Percentiles rank a stretch among this genome's conserved stretches.
phyloP scores from a whole-genome alignment of 2,113 vertebrate species.

The Chelonoidis abingdonii region DNA sequence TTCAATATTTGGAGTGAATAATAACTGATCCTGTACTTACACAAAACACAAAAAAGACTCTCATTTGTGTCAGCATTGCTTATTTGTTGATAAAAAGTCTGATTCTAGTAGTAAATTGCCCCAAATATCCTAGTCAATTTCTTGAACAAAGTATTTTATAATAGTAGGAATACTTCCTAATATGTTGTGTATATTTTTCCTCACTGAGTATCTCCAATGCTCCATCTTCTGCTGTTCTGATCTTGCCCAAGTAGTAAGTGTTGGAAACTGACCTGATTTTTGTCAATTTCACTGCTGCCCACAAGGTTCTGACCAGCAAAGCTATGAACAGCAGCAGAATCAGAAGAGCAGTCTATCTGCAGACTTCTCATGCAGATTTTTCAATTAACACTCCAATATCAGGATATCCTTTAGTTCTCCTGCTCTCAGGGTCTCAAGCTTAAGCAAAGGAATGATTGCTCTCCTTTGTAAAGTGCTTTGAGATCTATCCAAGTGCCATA shows the following conservation, averaged over 20 bases:
- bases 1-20: conserved; percentile 20
- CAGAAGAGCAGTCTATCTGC: neutral
- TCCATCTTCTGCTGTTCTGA: neutral
- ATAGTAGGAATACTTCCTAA: neutral
- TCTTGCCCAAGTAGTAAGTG: neutral
- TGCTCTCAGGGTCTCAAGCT: neutral
- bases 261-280: neutral
- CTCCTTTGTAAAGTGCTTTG: neutral
- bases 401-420: neutral
- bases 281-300: neutral
- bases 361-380: neutral
- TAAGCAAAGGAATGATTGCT: neutral
- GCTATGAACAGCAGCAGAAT: neutral
- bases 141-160: neutral
- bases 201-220: neutral
- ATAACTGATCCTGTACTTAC: conserved; percentile 12
- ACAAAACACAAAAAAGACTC: conserved; percentile 41
- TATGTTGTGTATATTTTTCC: neutral
- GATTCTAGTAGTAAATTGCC: neutral
- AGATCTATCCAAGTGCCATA: neutral
- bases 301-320: neutral
- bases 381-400: neutral
- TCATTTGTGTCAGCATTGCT: neutral
- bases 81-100: neutral
- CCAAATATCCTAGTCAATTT: neutral